phyloP scores from a whole-genome alignment of 2,888 invertebrate species.

The Macrosiphum euphorbiae region DNA sequence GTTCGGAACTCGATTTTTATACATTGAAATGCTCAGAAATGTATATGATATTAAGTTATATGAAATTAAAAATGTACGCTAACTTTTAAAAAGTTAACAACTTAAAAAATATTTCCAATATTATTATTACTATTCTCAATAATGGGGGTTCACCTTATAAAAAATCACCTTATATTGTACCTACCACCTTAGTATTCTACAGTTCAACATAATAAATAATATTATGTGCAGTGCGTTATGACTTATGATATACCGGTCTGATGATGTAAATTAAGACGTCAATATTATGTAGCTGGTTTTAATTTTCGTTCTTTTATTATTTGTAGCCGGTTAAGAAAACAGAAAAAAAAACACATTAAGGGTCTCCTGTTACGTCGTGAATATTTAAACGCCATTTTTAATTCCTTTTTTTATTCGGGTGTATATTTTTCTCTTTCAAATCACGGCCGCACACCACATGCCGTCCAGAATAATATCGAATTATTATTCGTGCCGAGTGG shows the following conservation, averaged over 20 bases:
- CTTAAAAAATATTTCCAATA: too few relatives aligned
- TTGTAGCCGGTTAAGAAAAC: slow-evolving; percentile 23
- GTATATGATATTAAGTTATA: too few relatives aligned
- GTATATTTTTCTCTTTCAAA: slow-evolving; percentile 20
- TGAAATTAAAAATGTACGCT: too few relatives aligned
- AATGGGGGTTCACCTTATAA: too few relatives aligned
- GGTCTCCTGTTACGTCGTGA: slow-evolving; percentile 32
- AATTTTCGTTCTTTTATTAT: slow-evolving; percentile 37
- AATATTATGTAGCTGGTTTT: slow-evolving; percentile 7
- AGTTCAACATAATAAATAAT: not conserved
- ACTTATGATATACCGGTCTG: not conserved
- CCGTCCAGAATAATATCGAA: slow-evolving; percentile 56
- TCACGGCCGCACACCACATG: slow-evolving; percentile 55
- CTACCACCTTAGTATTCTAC: not conserved
- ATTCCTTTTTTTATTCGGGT: slow-evolving; percentile 17
- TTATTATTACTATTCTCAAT: too few relatives aligned
- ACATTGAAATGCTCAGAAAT: too few relatives aligned
- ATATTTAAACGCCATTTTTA: slow-evolving; percentile 53
- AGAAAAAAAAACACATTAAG: slow-evolving; percentile 17
- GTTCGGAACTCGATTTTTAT: too few relatives aligned
- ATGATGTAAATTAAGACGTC: slow-evolving; percentile 46
- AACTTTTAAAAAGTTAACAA: too few relatives aligned
- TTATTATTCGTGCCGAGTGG: slow-evolving; percentile 22
- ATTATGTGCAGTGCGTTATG: not conserved
- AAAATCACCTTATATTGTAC: not conserved